These are phyloP conservation scores for Drosophila aff. DNA, from an alignment of 1,140 invertebrate species.

Conservation along the genomic window DNA sequence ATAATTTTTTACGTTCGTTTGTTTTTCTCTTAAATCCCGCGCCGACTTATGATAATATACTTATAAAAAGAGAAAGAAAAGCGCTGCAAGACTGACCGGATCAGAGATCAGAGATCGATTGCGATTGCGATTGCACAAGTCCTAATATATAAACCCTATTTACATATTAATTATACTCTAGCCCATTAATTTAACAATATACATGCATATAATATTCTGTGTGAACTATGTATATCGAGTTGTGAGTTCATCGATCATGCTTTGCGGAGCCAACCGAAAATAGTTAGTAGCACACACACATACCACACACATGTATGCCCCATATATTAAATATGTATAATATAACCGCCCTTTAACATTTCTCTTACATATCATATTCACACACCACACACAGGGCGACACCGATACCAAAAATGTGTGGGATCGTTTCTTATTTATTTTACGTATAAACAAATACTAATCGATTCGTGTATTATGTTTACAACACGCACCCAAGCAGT, in stretches of 20 bases:
- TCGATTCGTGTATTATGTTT: constrained; percentile 83
- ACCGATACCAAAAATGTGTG: constrained; percentile 14
- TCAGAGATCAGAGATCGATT: constrained; percentile 33
- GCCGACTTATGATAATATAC: constrained; percentile 53
- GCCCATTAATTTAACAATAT: constrained; percentile 50
- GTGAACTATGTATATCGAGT: constrained; percentile 49
- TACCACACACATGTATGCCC: constrained; percentile 22
- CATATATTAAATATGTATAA: constrained; percentile 41
- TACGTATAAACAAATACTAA: constrained; percentile 75
- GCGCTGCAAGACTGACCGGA: constrained; percentile 42
- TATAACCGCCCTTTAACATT: constrained; percentile 31
- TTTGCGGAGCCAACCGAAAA: constrained; percentile 34
- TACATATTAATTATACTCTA: constrained; percentile 52
- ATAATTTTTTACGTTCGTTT: constrained; percentile 76
- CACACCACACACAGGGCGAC: constrained; percentile 26
- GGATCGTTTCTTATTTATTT: constrained; percentile 49
- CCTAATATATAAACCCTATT: constrained; percentile 46
- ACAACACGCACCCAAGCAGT: constrained; percentile 46
- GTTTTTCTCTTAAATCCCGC: constrained; percentile 26
- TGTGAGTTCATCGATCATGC: constrained; percentile 31
- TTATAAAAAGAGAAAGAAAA: constrained; percentile 47
- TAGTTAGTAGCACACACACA: constrained; percentile 36
- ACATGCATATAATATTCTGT: constrained; percentile 51
- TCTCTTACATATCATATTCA: constrained; percentile 41
- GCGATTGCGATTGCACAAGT: constrained; percentile 75